phyloP scores from a whole-genome alignment of 2,888 invertebrate genomes.

The Agrochola litura region DNA sequence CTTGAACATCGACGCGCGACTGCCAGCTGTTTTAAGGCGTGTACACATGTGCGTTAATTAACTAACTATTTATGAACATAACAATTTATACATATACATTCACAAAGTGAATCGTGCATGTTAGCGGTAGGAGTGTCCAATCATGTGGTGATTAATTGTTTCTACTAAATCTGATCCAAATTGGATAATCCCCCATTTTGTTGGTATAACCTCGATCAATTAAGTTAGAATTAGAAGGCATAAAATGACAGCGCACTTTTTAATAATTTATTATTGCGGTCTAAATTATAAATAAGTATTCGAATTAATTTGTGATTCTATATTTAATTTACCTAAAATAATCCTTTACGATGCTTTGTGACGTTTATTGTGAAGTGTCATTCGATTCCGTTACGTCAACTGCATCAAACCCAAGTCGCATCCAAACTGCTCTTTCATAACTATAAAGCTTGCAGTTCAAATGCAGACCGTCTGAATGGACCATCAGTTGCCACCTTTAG shows the following conservation, averaged over 20 bases:
- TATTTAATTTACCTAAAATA: not conserved
- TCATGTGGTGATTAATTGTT: constrained; percentile 34
- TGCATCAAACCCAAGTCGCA: not conserved
- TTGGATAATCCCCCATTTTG: constrained; percentile 23
- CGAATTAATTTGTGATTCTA: constrained; percentile 6
- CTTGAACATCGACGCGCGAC: constrained; percentile 57
- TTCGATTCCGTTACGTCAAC: not conserved
- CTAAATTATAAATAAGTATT: constrained; percentile 14
- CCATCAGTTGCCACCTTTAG: not conserved
- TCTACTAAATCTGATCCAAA: constrained; percentile 29
- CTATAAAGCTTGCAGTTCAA: not conserved
- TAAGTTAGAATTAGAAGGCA: constrained; percentile 35
- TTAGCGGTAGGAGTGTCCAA: constrained; percentile 31
- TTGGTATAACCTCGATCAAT: constrained; percentile 44
- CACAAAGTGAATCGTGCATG: constrained; percentile 18
- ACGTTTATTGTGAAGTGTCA: not conserved
- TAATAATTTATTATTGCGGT: constrained; percentile 20
- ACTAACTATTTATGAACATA: constrained; percentile 3
- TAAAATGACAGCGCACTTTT: constrained; percentile 17
- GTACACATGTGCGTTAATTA: constrained; percentile 52
- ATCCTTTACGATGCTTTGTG: not conserved
- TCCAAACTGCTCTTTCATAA: not conserved
- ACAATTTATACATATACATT: constrained; percentile 12
- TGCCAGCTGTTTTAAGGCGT: constrained; percentile 61
- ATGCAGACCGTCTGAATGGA: not conserved